phyloP scores from a whole-genome alignment of 2,797 vertebrate genomes.

The Naso thynnoides region DNA sequence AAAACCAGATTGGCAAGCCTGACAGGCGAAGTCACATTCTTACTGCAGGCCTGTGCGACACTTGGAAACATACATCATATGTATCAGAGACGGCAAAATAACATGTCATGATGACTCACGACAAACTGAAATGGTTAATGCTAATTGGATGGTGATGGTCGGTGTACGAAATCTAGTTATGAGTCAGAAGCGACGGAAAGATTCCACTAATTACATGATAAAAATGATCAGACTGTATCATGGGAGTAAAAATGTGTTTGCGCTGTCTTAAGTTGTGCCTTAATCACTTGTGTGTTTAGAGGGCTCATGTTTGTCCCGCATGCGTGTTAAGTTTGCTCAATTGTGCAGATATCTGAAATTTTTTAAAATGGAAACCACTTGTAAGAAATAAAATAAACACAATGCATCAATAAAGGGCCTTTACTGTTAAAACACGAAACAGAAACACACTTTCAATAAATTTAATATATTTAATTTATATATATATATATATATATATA shows the following conservation, averaged over 20 bases:
- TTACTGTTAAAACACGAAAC: constrained; percentile 15
- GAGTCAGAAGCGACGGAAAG: constrained; percentile 7
- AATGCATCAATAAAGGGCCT: neutral
- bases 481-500: too few species aligned
- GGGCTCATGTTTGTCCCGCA: neutral
- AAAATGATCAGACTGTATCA: neutral
- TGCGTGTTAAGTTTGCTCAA: neutral
- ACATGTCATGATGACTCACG: constrained; percentile 11
- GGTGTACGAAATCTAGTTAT: neutral
- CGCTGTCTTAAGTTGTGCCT: neutral
- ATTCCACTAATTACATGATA: neutral
- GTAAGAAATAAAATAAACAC: neutral
- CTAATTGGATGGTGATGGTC: neutral
- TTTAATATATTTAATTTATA: constrained; percentile 52
- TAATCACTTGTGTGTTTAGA: neutral
- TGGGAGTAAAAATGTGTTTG: neutral
- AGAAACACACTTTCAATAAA: constrained; percentile 35
- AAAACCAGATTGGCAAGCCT: constrained; percentile 58
- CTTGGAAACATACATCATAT: accelerated
- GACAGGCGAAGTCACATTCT: constrained; percentile 63
- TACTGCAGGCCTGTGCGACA: neutral
- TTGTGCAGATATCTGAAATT: neutral
- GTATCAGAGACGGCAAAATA: neutral
- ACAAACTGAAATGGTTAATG: neutral
- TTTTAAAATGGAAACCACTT: neutral